Conservation (phyloP, 1,140 invertebrate genomes). For the Theocolax elegans region DNA sequence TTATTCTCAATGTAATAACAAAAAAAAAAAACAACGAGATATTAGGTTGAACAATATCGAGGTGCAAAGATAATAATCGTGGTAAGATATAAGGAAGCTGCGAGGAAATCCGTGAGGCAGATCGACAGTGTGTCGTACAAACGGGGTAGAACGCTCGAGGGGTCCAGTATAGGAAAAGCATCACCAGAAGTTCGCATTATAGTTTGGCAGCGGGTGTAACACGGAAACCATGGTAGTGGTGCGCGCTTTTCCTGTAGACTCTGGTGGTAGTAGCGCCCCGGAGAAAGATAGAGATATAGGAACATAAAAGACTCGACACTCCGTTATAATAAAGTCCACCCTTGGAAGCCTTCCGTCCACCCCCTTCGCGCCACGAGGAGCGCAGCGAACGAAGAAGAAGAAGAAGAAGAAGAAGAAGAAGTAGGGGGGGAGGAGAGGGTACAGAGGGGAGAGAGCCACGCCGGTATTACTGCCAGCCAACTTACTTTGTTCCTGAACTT, state of each 20-base stretch:
- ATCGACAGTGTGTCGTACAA: too few relatives aligned
- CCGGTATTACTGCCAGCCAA: conserved; percentile 66
- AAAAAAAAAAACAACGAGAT: too few relatives aligned
- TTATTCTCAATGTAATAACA: too few relatives aligned
- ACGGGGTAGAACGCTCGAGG: too few relatives aligned
- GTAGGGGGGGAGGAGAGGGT: conserved; percentile 46
- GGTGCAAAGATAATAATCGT: too few relatives aligned
- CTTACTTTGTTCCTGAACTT: conserved; percentile 70
- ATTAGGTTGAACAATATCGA: too few relatives aligned
- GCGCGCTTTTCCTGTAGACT: too few relatives aligned
- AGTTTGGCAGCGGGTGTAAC: neutral
- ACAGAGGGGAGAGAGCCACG: conserved; percentile 34
- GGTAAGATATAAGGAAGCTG: too few relatives aligned
- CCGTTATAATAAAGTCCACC: conserved; percentile 67
- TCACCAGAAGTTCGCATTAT: conserved; percentile 32
- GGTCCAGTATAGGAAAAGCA: too few relatives aligned
- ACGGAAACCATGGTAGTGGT: conserved; percentile 44
- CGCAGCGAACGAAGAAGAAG: neutral
- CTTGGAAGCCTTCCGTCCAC: conserved; percentile 46
- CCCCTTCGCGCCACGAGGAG: conserved; percentile 17
- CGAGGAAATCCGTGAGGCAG: too few relatives aligned
- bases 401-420: conserved; percentile 11
- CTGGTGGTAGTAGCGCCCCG: too few relatives aligned
- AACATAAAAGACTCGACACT: conserved; percentile 66
- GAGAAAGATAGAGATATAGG: conserved; percentile 27